Evolutionary conservation across 2,797 vertebrate species (phyloP).

Genomic region (Neosalanx taihuensis): DNA sequence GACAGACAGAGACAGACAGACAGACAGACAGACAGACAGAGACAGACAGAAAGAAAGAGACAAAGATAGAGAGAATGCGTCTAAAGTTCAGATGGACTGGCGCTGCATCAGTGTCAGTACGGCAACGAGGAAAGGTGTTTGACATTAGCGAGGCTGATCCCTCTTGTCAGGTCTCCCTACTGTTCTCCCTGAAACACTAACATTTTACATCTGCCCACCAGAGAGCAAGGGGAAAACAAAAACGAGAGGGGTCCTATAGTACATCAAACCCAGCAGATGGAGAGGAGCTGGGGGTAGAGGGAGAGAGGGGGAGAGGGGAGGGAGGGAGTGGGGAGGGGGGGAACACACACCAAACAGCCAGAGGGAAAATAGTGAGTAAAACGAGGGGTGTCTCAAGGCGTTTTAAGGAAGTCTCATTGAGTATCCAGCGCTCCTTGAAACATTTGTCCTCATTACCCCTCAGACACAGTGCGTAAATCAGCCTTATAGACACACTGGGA

Average conservation of each 20-base stretch:
- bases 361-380: too few species aligned
- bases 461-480: constrained; percentile 33
- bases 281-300: not conserved
- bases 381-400: too few species aligned
- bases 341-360: not conserved
- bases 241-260: not conserved
- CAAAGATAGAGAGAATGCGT: not conserved
- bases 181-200: too few species aligned
- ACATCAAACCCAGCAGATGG: constrained; percentile 3
- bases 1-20: not conserved
- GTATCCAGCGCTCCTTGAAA: constrained; percentile 13
- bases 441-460: constrained; percentile 13
- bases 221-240: not conserved
- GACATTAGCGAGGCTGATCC: not conserved
- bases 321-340: not conserved
- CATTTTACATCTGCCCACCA: too few species aligned
- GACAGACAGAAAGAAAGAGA: not conserved
- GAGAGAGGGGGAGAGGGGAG: not conserved
- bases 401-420: constrained; percentile 13
- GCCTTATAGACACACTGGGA: constrained; percentile 3
- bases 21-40: not conserved
- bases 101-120: not conserved
- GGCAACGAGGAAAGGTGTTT: not conserved
- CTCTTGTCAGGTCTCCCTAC: too few species aligned
- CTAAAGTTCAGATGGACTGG: not conserved